Base-by-base conservation (phyloP, 1,140 invertebrate genomes). In the Drosophila busckii region DNA sequence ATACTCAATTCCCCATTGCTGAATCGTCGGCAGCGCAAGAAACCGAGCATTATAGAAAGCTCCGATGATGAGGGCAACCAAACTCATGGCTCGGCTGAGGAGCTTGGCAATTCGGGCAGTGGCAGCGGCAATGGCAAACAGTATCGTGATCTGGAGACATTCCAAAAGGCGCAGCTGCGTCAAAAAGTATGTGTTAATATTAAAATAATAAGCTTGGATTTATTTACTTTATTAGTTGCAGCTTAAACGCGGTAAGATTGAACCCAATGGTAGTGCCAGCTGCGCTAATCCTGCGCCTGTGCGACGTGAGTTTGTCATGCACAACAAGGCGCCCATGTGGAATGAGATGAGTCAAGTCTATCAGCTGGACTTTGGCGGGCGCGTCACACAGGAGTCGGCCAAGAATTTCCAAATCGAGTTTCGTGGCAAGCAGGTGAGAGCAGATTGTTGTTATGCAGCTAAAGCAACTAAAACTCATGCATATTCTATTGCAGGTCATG, bases 401-500 rank as follows among this genome's bases (percentile, higher is more conserved):
- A 99, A 99, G 88, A 99, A 99, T 89, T 99, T 99, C 87, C 98
- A 99, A 89, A 98, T 99, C 42, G 98, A 99, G 89, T 98, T 97
- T 85, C 92, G 96, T 73, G 96, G 95, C 25, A 97, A 97, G 89
- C 98, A 99, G 92, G 97, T 97, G 17, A 55, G 35, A 56, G 5
- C 2, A 10, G 1, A 1, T 2, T 6, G 7, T 16, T 8, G 22
- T 32, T 22, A 5, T 9, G n/a, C 19, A 17, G 29, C 19, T 10
- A 2, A 2, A 28, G 6, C 22, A 4, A 9, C 2, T 13, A 3
- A 12, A 16, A 10, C 23, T 67, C 19, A 49, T n/a, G n/a, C n/a
- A n/a, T 56, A 59, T 58, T 60, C 0, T 19, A 5, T 87, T 88
- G 16, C 85, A 98, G 97, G 98, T 99, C 6, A 98, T 99, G 97